Evolutionary conservation across 2,113 vertebrate genomes (phyloP).

Genomic region (Cyanistes caeruleus): DNA sequence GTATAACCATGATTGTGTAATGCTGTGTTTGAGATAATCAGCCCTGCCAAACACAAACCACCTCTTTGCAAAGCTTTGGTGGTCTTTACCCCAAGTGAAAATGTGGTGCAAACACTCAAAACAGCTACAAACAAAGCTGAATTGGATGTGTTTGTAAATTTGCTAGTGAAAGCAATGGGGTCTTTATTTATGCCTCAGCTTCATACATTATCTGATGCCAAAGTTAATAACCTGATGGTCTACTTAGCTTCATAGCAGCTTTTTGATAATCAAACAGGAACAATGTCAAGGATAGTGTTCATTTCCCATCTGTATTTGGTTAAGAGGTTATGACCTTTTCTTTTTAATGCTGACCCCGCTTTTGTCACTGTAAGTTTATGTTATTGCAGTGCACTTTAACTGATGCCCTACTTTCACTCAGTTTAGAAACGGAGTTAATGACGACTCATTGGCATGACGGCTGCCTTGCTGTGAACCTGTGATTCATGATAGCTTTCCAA

Average conservation of each 20-base stretch:
- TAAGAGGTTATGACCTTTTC: slow-evolving; percentile 46
- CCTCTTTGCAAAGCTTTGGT: background rate
- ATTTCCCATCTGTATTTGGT: slow-evolving; percentile 52
- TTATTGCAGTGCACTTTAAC: slow-evolving; percentile 66
- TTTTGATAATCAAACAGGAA: slow-evolving; percentile 54
- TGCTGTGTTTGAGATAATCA: background rate
- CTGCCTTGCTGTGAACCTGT: slow-evolving; percentile 26
- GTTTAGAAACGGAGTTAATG: slow-evolving; percentile 49
- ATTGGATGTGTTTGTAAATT: background rate
- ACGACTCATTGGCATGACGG: slow-evolving; percentile 24
- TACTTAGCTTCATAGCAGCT: background rate
- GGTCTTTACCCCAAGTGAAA: background rate
- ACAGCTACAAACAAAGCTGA: background rate
- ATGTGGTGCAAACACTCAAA: background rate
- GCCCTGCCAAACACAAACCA: background rate
- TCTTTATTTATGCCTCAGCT: background rate
- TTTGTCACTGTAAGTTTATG: slow-evolving; percentile 55
- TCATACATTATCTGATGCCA: background rate
- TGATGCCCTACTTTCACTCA: slow-evolving; percentile 58
- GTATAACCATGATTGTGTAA: background rate
- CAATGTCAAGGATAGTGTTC: background rate
- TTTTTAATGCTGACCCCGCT: slow-evolving; percentile 55
- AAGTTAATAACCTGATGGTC: slow-evolving; percentile 51
- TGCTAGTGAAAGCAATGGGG: background rate
- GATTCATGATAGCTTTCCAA: slow-evolving; percentile 54